A percentile compares a stretch with the other conserved stretches of the same genome.
These are phyloP conservation scores for Hylomyscus alleni DNA, from an alignment of 2,797 vertebrate species.

Conservation along the genomic window DNA sequence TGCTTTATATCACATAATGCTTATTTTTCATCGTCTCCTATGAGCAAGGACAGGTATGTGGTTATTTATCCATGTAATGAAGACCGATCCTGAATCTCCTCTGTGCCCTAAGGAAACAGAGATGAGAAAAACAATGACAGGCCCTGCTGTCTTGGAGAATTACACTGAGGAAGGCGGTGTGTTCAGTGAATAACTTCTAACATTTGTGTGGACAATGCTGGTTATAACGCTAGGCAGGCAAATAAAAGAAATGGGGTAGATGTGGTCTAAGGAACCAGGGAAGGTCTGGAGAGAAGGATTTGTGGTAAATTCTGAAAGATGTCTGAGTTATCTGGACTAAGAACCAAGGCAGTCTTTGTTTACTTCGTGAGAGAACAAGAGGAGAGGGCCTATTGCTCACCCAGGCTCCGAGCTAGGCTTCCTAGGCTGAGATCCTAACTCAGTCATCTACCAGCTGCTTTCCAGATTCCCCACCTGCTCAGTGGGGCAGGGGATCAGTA, in stretches of 20 bases:
- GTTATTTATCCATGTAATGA: slow-evolving; percentile 1
- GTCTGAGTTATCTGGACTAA: background rate
- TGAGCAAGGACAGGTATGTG: background rate
- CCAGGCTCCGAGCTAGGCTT: background rate
- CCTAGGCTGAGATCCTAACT: background rate
- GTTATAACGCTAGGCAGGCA: background rate
- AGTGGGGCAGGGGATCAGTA: background rate
- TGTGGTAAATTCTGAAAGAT: slow-evolving; percentile 12
- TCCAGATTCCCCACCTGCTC: background rate
- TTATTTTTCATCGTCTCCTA: background rate
- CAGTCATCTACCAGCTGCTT: background rate
- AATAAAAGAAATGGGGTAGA: background rate
- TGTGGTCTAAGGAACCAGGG: background rate
- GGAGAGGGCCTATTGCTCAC: background rate
- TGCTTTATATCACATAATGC: background rate
- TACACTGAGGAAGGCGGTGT: background rate
- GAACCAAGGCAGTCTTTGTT: background rate
- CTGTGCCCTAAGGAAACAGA: background rate
- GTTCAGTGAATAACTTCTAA: background rate
- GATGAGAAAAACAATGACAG: background rate
- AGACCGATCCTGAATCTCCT: background rate
- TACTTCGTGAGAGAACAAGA: background rate
- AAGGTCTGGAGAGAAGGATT: background rate
- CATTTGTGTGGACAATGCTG: background rate
- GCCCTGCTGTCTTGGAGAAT: background rate